Conservation (phyloP, 2,797 vertebrate species). For the Cynopterus sphinx region DNA sequence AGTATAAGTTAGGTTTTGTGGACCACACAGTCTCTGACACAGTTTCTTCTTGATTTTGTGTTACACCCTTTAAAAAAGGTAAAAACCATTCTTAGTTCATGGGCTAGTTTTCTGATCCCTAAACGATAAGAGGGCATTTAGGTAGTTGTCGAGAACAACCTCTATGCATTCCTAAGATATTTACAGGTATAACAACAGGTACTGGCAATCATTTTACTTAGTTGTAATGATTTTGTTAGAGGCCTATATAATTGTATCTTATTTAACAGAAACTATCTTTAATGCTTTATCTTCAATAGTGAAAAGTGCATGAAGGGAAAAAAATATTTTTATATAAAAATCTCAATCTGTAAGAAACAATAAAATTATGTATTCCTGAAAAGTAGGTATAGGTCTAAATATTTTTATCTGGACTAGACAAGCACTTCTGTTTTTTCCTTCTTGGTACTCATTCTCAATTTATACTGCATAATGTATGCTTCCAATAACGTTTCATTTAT, state of each 20-base stretch:
- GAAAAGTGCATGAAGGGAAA: neutral
- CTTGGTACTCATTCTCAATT: neutral
- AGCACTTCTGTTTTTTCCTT: neutral
- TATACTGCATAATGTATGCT: neutral
- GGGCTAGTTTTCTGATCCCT: neutral
- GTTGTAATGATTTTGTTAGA: constrained; percentile 15
- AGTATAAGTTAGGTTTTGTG: neutral
- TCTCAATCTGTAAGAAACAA: neutral
- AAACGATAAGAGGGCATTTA: neutral
- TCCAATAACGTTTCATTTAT: neutral
- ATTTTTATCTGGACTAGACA: neutral
- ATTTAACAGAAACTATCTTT: constrained; percentile 5
- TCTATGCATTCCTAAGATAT: neutral
- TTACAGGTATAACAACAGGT: neutral
- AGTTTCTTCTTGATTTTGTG: neutral
- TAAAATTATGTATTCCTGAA: neutral
- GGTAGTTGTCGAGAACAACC: neutral
- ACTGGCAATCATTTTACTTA: neutral
- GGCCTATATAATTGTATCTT: neutral
- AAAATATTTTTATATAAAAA: constrained; percentile 19
- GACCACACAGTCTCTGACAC: neutral
- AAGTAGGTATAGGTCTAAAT: neutral
- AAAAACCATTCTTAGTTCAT: neutral
- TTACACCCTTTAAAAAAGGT: neutral
- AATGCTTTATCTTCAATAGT: neutral